Percentiles rank a stretch among this genome's conserved stretches.
Evolutionary conservation across 2,888 invertebrate species (phyloP).

Genomic region (Dorcus parallelipipedus): DNA sequence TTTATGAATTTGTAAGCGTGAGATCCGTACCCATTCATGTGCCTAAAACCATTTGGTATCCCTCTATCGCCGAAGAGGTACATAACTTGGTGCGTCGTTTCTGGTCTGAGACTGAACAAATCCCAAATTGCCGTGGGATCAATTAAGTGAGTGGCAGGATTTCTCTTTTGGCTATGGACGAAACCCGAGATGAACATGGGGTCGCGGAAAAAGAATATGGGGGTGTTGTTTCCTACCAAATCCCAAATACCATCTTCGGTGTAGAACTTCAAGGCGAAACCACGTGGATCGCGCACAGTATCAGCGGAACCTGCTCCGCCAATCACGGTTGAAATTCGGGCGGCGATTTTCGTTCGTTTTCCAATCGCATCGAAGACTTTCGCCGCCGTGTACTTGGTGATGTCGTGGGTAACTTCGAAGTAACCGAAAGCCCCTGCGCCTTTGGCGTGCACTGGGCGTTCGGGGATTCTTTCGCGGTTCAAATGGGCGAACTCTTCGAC

Average conservation of each 20-base stretch:
- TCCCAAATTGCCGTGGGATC: conserved; percentile 97
- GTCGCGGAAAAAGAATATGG: conserved; percentile 90
- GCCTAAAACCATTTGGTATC: conserved; percentile 86
- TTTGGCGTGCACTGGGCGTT: conserved; percentile 94
- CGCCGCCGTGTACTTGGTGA: conserved; percentile 74
- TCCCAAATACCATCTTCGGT: conserved; percentile 93
- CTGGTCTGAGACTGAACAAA: conserved; percentile 84
- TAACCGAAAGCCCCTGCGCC: conserved; percentile 87
- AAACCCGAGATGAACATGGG: conserved; percentile 90
- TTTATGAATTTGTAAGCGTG: conserved; percentile 92
- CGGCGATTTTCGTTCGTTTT: conserved; percentile 75
- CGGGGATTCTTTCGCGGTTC: conserved; percentile 90
- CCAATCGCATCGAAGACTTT: conserved; percentile 74
- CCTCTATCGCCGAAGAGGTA: conserved; percentile 91
- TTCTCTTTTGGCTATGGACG: conserved; percentile 95
- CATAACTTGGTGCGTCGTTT: conserved; percentile 78
- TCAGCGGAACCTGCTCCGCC: conserved; percentile 91
- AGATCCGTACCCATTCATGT: conserved; percentile 95
- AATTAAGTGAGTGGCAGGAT: conserved; percentile 87
- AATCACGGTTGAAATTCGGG: conserved; percentile 81
- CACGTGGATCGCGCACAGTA: conserved; percentile 86
- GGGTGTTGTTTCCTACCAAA: conserved; percentile 90
- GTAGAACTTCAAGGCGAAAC: conserved; percentile 92
- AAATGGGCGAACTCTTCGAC: conserved; percentile 81
- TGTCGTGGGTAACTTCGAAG: conserved; percentile 86